Base-by-base conservation (phyloP, 2,113 vertebrate species). In the Capra hircus region DNA sequence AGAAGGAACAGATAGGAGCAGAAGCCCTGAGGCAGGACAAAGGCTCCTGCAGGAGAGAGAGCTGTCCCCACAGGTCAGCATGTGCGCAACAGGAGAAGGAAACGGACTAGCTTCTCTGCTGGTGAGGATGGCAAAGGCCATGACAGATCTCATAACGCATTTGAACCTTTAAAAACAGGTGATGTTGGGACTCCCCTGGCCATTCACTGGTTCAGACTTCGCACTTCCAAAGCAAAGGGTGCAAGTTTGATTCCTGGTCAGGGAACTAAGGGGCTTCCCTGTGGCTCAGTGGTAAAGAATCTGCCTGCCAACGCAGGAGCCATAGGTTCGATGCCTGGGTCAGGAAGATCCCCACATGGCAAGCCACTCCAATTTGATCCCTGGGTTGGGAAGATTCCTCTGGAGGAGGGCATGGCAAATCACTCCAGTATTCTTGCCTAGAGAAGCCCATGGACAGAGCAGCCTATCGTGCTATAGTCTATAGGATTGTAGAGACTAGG, bases 51-150 rank as follows among this genome's bases (percentile, higher is more conserved):
- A 11, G 3, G 2, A 2, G 1, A 48, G 1, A 40, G 8, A 23
- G 33, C 8, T 10, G 33, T 33, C 11, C 30, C 16, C 2, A 2
- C 6, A 6, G 0, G 30, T 59, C 43, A 3, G 71, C 19, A 23
- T 1, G 2, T 25, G 6, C 5, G 0, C 4, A 19, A 3, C 12
- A 16, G 19, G 2, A 43, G 52, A 3, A 16, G 33, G 62, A 7
- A 33, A n/a, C 25, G n/a, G n/a, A 8, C 9, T 10, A 7, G 43
- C 3, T n/a, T 30, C 36, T 36, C 4, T 16, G 4, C 10, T 4
- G 0, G 11, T 28, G n/a, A 89, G 40, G 23, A 64, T 0, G n/a
- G 14, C 25, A 2, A 23, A 89, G 59, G 27, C 43, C 21, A 9
- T 19, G 16, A 17, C 3, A 33, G 13, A 4, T 19, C 81, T 6